phyloP scores from a whole-genome alignment of 2,888 invertebrate species.

The Noctuana brunneofusca region DNA sequence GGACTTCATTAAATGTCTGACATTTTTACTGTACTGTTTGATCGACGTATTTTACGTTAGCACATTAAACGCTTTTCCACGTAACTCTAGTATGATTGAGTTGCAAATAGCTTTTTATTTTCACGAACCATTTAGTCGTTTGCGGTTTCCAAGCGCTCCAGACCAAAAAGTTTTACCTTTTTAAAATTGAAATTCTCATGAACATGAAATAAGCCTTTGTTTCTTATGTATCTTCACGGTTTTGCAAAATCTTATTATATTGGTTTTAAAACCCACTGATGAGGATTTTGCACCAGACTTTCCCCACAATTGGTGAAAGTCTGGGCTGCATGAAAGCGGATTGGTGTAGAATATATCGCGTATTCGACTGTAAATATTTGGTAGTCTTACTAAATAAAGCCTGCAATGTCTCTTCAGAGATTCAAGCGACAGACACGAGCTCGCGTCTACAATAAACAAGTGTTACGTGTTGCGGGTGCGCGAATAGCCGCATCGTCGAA shows the following conservation, averaged over 20 bases:
- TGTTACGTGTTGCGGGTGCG: conserved; percentile 11
- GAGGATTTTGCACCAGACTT: no score
- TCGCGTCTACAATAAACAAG: conserved; percentile 10
- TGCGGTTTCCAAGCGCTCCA: conserved; percentile 9
- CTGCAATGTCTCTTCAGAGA: conserved; percentile 6
- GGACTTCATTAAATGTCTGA: no score
- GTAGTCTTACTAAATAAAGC: conserved; percentile 1
- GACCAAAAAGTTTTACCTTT: background rate
- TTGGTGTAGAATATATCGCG: background rate
- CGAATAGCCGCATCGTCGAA: conserved; percentile 5
- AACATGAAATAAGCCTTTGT: conserved; percentile 8
- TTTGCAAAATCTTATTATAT: conserved; percentile 1
- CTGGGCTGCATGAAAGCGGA: no score
- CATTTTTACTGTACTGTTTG: background rate
- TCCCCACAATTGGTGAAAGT: no score
- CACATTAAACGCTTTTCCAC: background rate
- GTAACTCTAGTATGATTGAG: conserved; percentile 13
- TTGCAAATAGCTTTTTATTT: conserved; percentile 10
- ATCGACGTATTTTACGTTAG: background rate
- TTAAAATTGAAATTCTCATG: conserved; percentile 7
- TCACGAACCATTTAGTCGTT: conserved; percentile 6
- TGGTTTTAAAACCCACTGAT: no score
- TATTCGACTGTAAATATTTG: conserved; percentile 3
- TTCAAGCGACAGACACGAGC: background rate
- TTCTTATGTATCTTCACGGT: conserved; percentile 9